Percentiles rank a stretch among this genome's conserved stretches.
Evolutionary conservation across 1,140 invertebrate genomes (phyloP).

Genomic region (Eurosta solidaginis): DNA sequence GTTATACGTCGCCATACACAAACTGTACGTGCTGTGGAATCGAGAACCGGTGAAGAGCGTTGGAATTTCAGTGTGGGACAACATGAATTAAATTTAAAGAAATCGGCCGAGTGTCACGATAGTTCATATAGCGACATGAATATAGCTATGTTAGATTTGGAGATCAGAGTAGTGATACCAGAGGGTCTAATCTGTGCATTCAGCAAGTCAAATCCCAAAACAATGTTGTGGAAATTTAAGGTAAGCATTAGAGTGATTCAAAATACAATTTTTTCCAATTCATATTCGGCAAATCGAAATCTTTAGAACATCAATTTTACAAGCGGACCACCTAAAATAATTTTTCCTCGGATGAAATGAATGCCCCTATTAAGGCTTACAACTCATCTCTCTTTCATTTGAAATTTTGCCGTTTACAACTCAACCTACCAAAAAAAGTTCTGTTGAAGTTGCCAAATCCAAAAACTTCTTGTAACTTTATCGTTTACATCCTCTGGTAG

Average conservation of each 20-base stretch:
- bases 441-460: no score
- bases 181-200: constrained; percentile 75
- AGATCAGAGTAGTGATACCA: constrained; percentile 72
- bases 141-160: constrained; percentile 61
- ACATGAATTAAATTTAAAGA: constrained; percentile 74
- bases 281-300: not conserved
- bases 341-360: no score
- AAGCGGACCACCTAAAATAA: no score
- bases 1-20: constrained; percentile 81
- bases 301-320: no score
- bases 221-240: constrained; percentile 74
- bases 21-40: constrained; percentile 85
- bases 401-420: no score
- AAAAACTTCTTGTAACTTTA: no score
- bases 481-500: no score
- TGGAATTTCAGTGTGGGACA: constrained; percentile 96
- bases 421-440: no score
- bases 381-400: no score
- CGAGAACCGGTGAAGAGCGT: constrained; percentile 80
- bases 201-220: constrained; percentile 62
- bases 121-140: constrained; percentile 53
- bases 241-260: constrained; percentile 55
- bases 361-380: no score
- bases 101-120: constrained; percentile 63
- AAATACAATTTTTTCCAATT: not conserved